Conservation (phyloP, 2,113 vertebrate genomes). For the Acinonyx jubatus region DNA sequence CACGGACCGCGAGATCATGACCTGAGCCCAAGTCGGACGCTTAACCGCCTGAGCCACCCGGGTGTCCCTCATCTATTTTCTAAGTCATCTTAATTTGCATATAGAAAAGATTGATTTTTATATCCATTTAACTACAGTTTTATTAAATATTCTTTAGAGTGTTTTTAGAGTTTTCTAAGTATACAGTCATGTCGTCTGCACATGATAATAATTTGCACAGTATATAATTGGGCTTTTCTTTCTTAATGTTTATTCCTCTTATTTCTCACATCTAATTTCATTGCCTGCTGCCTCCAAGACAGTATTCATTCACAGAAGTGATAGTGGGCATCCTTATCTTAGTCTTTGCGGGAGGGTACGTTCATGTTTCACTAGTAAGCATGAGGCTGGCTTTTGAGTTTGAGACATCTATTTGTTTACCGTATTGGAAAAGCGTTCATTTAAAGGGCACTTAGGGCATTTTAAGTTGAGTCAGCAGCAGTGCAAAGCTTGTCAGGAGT, state of each 20-base stretch:
- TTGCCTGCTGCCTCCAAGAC: not conserved
- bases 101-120: not conserved
- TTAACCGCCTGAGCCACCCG: too few relatives aligned
- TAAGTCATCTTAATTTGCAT: not conserved
- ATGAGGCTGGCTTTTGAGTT: not conserved
- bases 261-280: not conserved
- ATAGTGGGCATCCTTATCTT: not conserved
- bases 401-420: not conserved
- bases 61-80: not conserved
- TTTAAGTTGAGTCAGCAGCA: not conserved
- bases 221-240: not conserved
- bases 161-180: not conserved
- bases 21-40: too few relatives aligned
- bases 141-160: not conserved
- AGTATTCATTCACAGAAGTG: not conserved
- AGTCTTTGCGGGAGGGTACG: not conserved
- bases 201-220: not conserved
- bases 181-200: not conserved
- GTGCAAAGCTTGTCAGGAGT: not conserved
- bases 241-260: not conserved
- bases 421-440: not conserved
- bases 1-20: too few relatives aligned
- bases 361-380: not conserved
- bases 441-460: not conserved
- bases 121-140: not conserved